Conservation (phyloP, 2,113 vertebrate genomes). For the Cisticola juncidis region DNA sequence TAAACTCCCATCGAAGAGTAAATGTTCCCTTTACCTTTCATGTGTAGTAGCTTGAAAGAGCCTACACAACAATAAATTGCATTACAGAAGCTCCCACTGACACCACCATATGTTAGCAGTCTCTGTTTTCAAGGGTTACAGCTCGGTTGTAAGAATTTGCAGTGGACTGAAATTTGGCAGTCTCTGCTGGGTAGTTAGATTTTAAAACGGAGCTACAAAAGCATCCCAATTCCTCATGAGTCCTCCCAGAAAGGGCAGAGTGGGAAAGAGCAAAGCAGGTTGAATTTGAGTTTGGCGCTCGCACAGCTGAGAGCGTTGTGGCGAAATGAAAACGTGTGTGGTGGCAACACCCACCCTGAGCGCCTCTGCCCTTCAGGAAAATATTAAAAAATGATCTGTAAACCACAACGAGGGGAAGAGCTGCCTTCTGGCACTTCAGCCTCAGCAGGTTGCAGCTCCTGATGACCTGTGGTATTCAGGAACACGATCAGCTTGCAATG, state of each 20-base stretch:
- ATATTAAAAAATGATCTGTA: neutral
- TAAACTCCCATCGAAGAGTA: constrained; percentile 51
- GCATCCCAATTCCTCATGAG: neutral
- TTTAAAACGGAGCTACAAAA: neutral
- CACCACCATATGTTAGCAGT: constrained; percentile 57
- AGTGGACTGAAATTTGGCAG: constrained; percentile 52
- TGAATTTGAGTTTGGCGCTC: neutral
- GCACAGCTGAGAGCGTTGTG: fast-evolving
- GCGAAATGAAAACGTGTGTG: fast-evolving
- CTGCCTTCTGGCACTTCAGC: neutral
- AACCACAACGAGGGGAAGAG: neutral
- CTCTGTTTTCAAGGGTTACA: constrained; percentile 56
- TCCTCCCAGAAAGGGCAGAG: neutral
- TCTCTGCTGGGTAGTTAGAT: neutral
- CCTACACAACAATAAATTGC: constrained; percentile 57
- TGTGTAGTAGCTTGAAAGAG: constrained; percentile 59
- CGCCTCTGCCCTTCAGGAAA: neutral
- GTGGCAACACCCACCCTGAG: neutral
- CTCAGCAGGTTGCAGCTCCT: constrained; percentile 59
- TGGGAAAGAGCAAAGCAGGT: neutral
- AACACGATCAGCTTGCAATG: constrained; percentile 29
- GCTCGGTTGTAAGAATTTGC: constrained; percentile 19
- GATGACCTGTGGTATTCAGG: constrained; percentile 21
- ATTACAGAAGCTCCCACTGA: constrained; percentile 67
- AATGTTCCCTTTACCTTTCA: constrained; percentile 49